Base-by-base conservation (phyloP, 1,140 invertebrate species). In the Centruroides vittatus region DNA sequence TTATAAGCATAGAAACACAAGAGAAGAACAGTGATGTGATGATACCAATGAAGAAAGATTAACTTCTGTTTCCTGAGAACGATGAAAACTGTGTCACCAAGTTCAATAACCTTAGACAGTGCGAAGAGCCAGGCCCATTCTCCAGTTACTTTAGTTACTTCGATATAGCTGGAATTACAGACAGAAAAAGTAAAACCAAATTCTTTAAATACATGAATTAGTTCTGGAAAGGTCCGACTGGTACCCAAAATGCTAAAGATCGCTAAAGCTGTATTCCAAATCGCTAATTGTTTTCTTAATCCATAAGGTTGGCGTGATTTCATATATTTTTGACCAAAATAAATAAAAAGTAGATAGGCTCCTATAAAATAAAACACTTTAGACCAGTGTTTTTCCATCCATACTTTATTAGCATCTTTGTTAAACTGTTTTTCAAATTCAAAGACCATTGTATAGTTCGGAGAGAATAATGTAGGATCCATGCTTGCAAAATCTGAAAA, bases 1-100 rank as follows among this genome's bases (percentile, higher is more conserved):
- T 88, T 87, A 76, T 96, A 98, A 5, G 89, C 92, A 78, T 94
- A 98, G 94, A 94, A 98, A 4, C 88, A 88, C 76, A 98, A 98
- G 35, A 98, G 80, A 35, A 98, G 80, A 5, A 83, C 82, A 23
- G 80, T 81, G 12, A 82, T 76, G 69, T 83, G 82, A 69, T 83
- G 82, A 67, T 83, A 83, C 92, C 92, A 95, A 74, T 98, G 94
- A 3, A 98, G 81, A 75, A 98, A 98, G 69, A 98, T 98, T n/a
- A 99, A 78, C 1, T 89, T 90, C 73, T 97, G 93, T 75, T 98
- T 98, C 47, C 94, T 81, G 41, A 98, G 78, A 23, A 98, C 89
- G 54, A 98, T 92, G 78, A 98, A 98, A 59, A 97, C 80, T 34
- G 94, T 98, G 75, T 98, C 94, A n/a, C 93, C 93, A 5, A 98